phyloP scores from a whole-genome alignment of 2,888 invertebrate genomes.

The Xanthorhoe designata region DNA sequence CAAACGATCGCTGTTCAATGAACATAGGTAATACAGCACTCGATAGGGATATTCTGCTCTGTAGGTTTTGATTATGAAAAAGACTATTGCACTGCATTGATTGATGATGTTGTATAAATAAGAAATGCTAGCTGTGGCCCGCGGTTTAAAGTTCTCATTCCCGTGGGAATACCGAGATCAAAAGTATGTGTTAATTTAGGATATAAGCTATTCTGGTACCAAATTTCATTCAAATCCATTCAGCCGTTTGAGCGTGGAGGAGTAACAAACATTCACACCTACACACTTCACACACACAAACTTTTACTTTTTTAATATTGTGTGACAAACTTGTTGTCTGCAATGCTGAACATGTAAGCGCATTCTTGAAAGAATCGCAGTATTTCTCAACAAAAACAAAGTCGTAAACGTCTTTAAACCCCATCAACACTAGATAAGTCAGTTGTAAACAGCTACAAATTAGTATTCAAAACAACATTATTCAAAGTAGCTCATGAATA shows the following conservation, averaged over 20 bases:
- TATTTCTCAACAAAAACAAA: background rate
- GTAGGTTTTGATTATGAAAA: background rate
- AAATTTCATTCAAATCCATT: too few relatives aligned
- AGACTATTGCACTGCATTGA: background rate
- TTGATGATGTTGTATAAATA: background rate
- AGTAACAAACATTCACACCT: too few relatives aligned
- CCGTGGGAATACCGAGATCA: too few relatives aligned
- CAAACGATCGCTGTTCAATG: slow-evolving; percentile 25
- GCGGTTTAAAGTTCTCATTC: too few relatives aligned
- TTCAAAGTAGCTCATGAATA: slow-evolving; percentile 10
- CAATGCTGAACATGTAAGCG: too few relatives aligned
- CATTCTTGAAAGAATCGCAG: too few relatives aligned
- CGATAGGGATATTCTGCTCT: slow-evolving; percentile 1
- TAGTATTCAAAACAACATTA: slow-evolving; percentile 5
- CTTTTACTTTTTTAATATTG: too few relatives aligned
- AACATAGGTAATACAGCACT: slow-evolving; percentile 15
- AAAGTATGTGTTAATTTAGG: too few relatives aligned
- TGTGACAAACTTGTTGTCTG: background rate
- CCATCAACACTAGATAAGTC: background rate
- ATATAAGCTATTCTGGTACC: too few relatives aligned
- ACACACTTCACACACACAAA: too few relatives aligned
- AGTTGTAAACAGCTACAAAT: background rate
- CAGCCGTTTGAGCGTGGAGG: too few relatives aligned
- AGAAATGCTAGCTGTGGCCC: too few relatives aligned
- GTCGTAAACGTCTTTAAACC: background rate